A percentile compares a stretch with the other conserved stretches of the same genome.
Conservation (phyloP, 1,140 invertebrate species). For the Sycobia sp. region DNA sequence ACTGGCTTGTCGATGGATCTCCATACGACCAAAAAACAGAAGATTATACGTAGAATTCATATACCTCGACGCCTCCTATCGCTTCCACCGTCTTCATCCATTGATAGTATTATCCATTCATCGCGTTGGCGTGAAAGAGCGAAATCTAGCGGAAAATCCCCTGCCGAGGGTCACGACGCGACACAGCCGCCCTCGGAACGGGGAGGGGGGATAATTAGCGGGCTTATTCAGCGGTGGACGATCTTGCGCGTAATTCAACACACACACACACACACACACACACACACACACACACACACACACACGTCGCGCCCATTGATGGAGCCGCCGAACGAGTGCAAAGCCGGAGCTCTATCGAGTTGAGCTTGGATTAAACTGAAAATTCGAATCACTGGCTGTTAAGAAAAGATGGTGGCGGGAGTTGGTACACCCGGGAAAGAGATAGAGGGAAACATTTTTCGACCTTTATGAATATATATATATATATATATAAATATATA, state of each 20-base stretch:
- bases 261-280: no score
- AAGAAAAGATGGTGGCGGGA: not conserved
- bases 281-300: no score
- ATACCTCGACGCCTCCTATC: no score
- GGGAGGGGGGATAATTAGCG: slow-evolving; percentile 29
- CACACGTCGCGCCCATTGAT: not conserved
- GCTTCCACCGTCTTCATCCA: no score
- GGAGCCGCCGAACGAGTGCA: not conserved
- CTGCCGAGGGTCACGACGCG: not conserved
- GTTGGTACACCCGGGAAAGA: not conserved
- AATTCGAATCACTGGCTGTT: not conserved
- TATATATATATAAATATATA: no score
- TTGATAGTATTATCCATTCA: no score
- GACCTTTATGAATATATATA: no score
- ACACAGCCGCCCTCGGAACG: not conserved
- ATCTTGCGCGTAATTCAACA: no score
- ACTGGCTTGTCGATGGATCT: no score
- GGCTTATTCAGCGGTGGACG: slow-evolving; percentile 20
- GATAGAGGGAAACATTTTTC: not conserved
- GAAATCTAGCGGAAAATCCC: slow-evolving; percentile 32
- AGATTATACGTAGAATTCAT: no score
- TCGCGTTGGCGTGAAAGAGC: not conserved
- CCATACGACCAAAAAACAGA: no score
- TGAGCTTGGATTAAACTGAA: not conserved
- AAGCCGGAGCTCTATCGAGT: no score